Base-by-base conservation (phyloP, 2,113 vertebrate species). In the Pungitius pungitius region DNA sequence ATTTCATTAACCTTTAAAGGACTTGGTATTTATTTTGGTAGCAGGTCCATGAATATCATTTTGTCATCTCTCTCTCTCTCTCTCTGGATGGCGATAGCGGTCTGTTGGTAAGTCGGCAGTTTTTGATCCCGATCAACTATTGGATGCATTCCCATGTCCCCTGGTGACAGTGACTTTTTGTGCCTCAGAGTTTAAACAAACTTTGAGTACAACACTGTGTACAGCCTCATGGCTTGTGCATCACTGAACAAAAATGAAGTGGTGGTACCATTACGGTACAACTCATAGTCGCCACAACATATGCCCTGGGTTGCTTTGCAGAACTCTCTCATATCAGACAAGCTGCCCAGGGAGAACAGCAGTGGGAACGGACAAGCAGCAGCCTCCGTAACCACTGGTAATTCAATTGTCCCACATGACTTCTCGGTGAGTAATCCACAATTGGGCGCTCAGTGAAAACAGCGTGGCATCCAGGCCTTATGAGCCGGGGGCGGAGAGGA, bases 1-100 rank as follows among this genome's bases (percentile, higher is more conserved):
- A 77, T 92, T 93, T 90, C 83, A 93, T 93, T 91, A 91, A 92
- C 92, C 91, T 93, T 91, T 91, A 88, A 90, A 87, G 72, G 81
- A 90, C 87, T 88, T 84, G 89, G 54, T 88, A 82, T 93, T 93
- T 91, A 90, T 91, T 91, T 88, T 85, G 87, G 82, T 77, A 79
- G 80, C 74, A 58, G 71, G 62, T 30, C 86, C 85, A 87, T 87
- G 85, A 90, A 90, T 89, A 91, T 87, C 66, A 77, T 90, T 86
- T 51, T 80, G 52, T 69, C 83, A 87, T 51, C 56, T 57, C 17
- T 37, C 9, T 42, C 26, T 27, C 35, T 3, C 30, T 2, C 5
- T 30, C 30, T 30, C n/a, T 12, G 40, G 47, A 54, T 15, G 30
- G 65, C 3, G 37, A 39, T 15, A 54, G 22, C 2, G 1, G 27